Evolutionary conservation across 23 tunicate genomes (phyloP).

Genomic region (Ciona savignyi): DNA sequence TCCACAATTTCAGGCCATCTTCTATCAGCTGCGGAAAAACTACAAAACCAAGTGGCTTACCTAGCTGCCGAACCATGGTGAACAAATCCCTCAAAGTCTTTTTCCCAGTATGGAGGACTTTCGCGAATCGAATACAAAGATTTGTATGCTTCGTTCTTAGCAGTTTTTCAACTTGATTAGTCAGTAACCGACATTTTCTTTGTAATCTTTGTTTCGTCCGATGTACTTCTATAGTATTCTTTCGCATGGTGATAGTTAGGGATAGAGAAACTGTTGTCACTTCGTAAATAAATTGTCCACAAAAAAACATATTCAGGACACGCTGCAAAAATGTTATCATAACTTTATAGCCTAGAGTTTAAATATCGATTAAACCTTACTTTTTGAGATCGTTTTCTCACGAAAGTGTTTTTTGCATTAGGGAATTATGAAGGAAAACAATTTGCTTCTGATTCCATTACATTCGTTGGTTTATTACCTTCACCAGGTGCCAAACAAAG

Average conservation of each 20-base stretch:
- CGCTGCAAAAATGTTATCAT: conserved; percentile 17
- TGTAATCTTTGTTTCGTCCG: neutral
- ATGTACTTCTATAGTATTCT: neutral
- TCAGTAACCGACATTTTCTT: too few species aligned
- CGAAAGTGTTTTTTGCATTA: too few species aligned
- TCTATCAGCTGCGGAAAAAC: conserved; percentile 34
- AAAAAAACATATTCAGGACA: too few species aligned
- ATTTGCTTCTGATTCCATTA: too few species aligned
- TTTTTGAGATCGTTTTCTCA: neutral
- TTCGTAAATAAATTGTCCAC: conserved; percentile 16
- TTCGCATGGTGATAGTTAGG: conserved; percentile 14
- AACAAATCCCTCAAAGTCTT: too few species aligned
- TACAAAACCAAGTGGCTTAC: conserved; percentile 23
- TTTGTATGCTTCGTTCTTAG: conserved; percentile 6
- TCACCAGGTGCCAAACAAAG: conserved; percentile 1
- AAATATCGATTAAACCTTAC: too few species aligned
- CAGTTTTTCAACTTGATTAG: too few species aligned
- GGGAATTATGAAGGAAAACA: too few species aligned
- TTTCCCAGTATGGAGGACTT: too few species aligned
- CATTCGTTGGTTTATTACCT: too few species aligned
- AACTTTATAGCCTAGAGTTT: too few species aligned
- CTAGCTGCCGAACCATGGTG: conserved; percentile 21
- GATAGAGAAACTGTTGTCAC: conserved; percentile 2
- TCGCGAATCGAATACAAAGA: conserved; percentile 8
- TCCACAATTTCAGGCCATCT: too few species aligned